These are phyloP conservation scores for Tenthredo scrophulariae DNA, from an alignment of 2,888 invertebrate species.

Conservation along the genomic window DNA sequence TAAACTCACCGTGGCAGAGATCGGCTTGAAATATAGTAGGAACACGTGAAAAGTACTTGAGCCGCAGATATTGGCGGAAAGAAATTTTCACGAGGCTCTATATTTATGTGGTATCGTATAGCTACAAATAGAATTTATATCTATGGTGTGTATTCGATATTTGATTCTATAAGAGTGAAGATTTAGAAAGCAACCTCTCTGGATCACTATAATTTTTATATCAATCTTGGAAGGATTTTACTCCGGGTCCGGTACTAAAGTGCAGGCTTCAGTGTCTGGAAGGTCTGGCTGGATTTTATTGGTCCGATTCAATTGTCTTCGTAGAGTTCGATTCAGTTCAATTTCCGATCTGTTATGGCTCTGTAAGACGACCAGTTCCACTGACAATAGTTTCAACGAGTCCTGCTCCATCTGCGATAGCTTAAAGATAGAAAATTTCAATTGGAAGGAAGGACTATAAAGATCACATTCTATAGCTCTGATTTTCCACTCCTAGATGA, in stretches of 20 bases:
- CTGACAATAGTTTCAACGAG: slow-evolving; percentile 43
- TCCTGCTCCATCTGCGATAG: slow-evolving; percentile 35
- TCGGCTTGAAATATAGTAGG: neutral
- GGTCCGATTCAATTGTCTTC: slow-evolving; percentile 50
- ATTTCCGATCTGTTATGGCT: slow-evolving; percentile 53
- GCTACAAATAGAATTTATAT: neutral
- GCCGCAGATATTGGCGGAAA: neutral
- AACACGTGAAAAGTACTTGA: neutral
- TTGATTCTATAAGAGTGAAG: neutral
- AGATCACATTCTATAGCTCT: slow-evolving; percentile 44
- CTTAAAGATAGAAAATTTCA: slow-evolving; percentile 40
- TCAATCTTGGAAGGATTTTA: slow-evolving; percentile 40
- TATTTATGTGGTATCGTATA: neutral
- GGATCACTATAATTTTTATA: slow-evolving; percentile 11
- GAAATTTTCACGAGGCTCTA: neutral
- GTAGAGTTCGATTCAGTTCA: slow-evolving; percentile 52
- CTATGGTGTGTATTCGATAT: neutral
- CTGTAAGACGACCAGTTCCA: slow-evolving; percentile 42
- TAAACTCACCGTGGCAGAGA: neutral
- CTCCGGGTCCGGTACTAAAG: slow-evolving; percentile 21
- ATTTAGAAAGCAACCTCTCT: neutral
- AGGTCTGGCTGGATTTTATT: slow-evolving; percentile 48
- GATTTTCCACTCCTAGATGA: slow-evolving; percentile 30
- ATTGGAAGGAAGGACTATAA: slow-evolving; percentile 43
- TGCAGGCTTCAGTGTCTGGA: slow-evolving; percentile 33